Evolutionary conservation across 2,888 invertebrate species (phyloP), one percentile per base, ranked within the genome.

Genomic region (Pristionchus entomophagus): DNA sequence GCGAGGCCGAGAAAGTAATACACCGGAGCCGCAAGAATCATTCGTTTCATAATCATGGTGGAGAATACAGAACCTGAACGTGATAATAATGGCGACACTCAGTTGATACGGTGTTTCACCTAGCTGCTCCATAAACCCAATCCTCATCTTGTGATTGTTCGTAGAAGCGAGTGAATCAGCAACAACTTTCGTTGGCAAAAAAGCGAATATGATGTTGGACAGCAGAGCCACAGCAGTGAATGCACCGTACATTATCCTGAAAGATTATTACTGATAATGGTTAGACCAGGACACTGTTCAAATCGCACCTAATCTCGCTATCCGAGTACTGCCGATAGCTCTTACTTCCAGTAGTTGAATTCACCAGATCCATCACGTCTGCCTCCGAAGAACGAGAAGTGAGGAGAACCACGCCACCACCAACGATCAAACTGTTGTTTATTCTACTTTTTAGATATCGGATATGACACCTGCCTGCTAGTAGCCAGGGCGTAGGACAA

Each of bases 401-500:
- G 73, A 65, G 17, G 1, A 65, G 22, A 8, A 84, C 14, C 0
- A 83, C 53, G 2, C 73, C 41, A 19, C 77, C 80, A 22, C 82
- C 80, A 49, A 17, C 65, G 19, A 49, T 19, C 81, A 73, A 6
- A 32, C 78, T 78, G 45, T 45, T 14, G 14, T 45, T 45, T 45
- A 14, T 45, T 45, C 14, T 14, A 45, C 45, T n/a, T n/a, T n/a
- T n/a, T n/a, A n/a, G n/a, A n/a, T n/a, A n/a, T 45, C 10, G 35
- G 22, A 35, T 35, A 65, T 4, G 8, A 45, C 22, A 89, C 88
- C 14, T 45, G 14, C 8, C 89, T 88, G 29, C 80, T 86, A 83
- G 89, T 88, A 0, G 85, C 88, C 14, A 90, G 84, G 4, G 88
- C 86, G 89, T 89, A 90, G n/a, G 87, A 73, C 41, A 89, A 45